Evolutionary conservation across 2,797 vertebrate genomes (phyloP), one percentile per base, ranked within the genome.

Genomic region (Tragelaphus oryx): DNA sequence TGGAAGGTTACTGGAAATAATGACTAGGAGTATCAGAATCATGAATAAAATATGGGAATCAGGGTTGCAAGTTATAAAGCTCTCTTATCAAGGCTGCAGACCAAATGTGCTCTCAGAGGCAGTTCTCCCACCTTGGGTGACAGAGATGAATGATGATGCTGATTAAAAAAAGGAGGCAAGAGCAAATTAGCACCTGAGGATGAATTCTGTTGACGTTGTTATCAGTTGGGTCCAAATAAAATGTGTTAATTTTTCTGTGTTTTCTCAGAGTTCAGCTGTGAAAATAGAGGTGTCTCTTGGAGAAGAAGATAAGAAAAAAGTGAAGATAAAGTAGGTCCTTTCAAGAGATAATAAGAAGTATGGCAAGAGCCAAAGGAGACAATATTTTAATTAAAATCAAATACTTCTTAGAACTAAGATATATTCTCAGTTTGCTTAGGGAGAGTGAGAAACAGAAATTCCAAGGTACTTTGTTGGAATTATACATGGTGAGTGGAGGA

Each of bases 21-120:
- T 97, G 96, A 97, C 87, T 71, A 89, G 52, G 95, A 97, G 93
- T 96, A 95, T 92, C 93, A 97, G 97, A 98, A 95, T 83, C 97
- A 97, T 98, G 98, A 98, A 98, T 98, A 98, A 98, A 98, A 98
- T 98, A 98, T 97, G 87, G 93, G 75, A 91, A 85, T 50, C 90
- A 83, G 86, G 89, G 62, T 26, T 98, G 30, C 55, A 97, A 97
- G 97, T 97, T 94, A 95, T 84, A 95, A 97, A 97, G 96, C 97
- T 97, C 94, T 96, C 86, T 78, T 97, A 96, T 92, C 95, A 97
- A 94, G 65, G 89, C 97, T 92, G 79, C 88, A 96, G 96, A 96
- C 97, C 97, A 97, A 97, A 94, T 97, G 97, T 96, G 57, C 68
- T 97, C 89, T 95, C 97, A 96, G 93, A 97, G 79, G 91, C 96